Evolutionary conservation across 2,888 invertebrate genomes (phyloP).

Genomic region (Athalia circularis): DNA sequence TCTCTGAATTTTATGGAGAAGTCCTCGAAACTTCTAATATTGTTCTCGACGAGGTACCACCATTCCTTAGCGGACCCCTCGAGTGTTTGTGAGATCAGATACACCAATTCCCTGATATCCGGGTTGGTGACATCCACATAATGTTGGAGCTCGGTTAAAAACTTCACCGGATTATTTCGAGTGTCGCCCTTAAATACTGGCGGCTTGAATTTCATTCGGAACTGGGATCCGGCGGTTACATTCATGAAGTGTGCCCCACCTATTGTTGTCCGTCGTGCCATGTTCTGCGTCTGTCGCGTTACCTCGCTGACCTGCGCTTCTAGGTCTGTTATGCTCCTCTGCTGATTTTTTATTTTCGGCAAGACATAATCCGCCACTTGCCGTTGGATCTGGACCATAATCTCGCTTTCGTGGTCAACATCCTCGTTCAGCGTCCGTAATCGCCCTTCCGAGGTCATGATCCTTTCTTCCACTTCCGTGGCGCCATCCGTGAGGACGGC

Average conservation of each 20-base stretch:
- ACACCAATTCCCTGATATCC: not conserved
- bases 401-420: not conserved
- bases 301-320: not conserved
- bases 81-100: not conserved
- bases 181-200: not conserved
- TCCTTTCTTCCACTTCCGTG: not conserved
- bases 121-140: not conserved
- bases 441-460: not conserved
- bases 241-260: not conserved
- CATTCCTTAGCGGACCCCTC: not conserved
- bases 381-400: not conserved
- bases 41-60: not conserved
- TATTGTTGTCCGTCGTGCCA: not conserved
- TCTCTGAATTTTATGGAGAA: too few species aligned
- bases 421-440: not conserved
- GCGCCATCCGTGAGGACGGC: not conserved
- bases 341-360: not conserved
- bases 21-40: not conserved
- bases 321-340: not conserved
- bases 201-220: not conserved
- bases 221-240: not conserved
- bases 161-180: not conserved
- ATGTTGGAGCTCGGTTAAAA: not conserved
- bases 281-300: not conserved
- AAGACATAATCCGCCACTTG: not conserved